A percentile compares a stretch with the other conserved stretches of the same genome.
phyloP scores from a whole-genome alignment of 2,113 vertebrate genomes.

The Chloebia gouldiae region DNA sequence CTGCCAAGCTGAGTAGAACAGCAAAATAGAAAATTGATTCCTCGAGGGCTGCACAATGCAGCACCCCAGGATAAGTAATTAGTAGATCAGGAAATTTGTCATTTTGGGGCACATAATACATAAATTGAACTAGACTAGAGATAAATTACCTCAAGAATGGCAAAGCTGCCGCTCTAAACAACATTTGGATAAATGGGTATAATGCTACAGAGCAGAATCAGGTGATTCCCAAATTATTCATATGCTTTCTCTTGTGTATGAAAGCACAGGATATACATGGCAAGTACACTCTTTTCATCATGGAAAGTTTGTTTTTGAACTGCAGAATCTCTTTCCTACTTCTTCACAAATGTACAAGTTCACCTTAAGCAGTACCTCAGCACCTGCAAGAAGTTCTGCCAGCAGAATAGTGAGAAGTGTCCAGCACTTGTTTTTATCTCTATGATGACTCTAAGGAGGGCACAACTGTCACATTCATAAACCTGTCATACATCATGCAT shows the following conservation, averaged over 20 bases:
- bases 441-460: neutral
- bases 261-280: neutral
- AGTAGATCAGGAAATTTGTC: neutral
- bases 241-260: neutral
- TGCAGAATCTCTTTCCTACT: neutral
- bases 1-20: neutral
- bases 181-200: neutral
- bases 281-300: neutral
- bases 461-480: neutral
- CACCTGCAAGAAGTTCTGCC: neutral
- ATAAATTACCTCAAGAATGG: neutral
- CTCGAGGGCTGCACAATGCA: neutral
- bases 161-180: neutral
- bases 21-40: neutral
- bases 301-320: neutral
- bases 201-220: neutral
- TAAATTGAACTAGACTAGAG: neutral
- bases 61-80: neutral
- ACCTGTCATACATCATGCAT: fast-evolving
- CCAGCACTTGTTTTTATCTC: neutral
- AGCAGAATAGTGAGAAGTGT: neutral
- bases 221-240: neutral
- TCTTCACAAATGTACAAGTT: neutral
- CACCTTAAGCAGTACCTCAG: neutral
- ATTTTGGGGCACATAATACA: neutral